phyloP scores from a whole-genome alignment of 2,888 invertebrate species.

The Imbricaverruca yamaguchii region DNA sequence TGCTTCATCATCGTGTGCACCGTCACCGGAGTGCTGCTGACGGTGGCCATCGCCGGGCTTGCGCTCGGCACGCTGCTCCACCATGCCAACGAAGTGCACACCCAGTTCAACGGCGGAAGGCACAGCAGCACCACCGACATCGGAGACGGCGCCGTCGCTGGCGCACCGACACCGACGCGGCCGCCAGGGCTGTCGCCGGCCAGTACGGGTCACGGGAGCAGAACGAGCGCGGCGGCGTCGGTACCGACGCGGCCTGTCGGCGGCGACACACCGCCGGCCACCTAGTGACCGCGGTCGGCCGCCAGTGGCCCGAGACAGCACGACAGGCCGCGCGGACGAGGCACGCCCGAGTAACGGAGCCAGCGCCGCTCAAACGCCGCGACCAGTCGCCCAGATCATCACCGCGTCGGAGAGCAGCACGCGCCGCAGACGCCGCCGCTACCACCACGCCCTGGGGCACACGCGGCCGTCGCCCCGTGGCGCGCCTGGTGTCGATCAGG shows the following conservation, averaged over 20 bases:
- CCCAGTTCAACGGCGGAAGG: not conserved
- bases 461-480: no score
- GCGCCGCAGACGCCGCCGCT: not conserved
- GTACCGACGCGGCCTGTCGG: not conserved
- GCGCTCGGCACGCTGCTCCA: not conserved
- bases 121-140: not conserved
- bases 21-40: not conserved
- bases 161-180: not conserved
- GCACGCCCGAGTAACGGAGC: conserved; percentile 20
- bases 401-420: conserved; percentile 1
- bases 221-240: not conserved
- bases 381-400: not conserved
- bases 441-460: no score
- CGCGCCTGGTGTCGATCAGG: no score
- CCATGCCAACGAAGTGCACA: not conserved
- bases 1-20: not conserved
- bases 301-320: no score
- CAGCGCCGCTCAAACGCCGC: not conserved
- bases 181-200: no score
- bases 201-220: no score
- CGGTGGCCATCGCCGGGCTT: not conserved
- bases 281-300: not conserved
- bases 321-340: no score
- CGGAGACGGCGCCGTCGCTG: not conserved
- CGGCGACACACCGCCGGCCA: not conserved